Evolutionary conservation across 2,113 vertebrate species (phyloP), one percentile per base, ranked within the genome.

Genomic region (Cyanoliseus patagonus): DNA sequence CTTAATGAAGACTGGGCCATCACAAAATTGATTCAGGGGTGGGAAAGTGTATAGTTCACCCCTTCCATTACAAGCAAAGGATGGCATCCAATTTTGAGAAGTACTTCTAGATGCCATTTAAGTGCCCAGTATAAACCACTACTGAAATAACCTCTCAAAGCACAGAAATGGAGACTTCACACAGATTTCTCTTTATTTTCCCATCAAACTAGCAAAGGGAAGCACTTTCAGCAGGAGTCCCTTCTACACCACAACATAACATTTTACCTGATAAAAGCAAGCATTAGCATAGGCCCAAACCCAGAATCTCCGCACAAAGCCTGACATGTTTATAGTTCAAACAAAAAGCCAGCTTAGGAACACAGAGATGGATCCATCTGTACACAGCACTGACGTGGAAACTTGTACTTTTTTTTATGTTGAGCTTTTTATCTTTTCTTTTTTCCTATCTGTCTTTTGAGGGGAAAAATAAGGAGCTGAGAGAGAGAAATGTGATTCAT

Each of bases 251-350:
- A 76, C 19, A 75, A 39, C 35, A 17, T 31, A 81, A 51, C 55
- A 35, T 86, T 86, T 94, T 49, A 76, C 62, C 73, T 82, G 83
- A 95, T 80, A 76, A 95, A 92, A 96, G 82, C 39, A 83, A 70
- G 79, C 30, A 78, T 86, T 82, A 95, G 79, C 85, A 88, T 30
- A 95, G 72, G 51, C 51, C 81, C 46, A 53, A 44, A 83, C 53
- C 19, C 67, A 23, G 52, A 79, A 52, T 57, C 51, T 74, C 61
- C 80, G 22, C 57, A 69, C 81, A 81, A 90, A 88, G 75, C 27
- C 91, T 94, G 91, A 88, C 47, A 28, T 62, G 47, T 63, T 94
- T 93, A 80, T 35, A 83, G 83, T 92, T 95, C 91, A 95, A 97
- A 95, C 79, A 90, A 87, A 78, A 89, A 94, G 41, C 6, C 59